These are phyloP conservation scores for Oryzias javanicus DNA, from an alignment of 2,113 vertebrate species.

Conservation along the genomic window DNA sequence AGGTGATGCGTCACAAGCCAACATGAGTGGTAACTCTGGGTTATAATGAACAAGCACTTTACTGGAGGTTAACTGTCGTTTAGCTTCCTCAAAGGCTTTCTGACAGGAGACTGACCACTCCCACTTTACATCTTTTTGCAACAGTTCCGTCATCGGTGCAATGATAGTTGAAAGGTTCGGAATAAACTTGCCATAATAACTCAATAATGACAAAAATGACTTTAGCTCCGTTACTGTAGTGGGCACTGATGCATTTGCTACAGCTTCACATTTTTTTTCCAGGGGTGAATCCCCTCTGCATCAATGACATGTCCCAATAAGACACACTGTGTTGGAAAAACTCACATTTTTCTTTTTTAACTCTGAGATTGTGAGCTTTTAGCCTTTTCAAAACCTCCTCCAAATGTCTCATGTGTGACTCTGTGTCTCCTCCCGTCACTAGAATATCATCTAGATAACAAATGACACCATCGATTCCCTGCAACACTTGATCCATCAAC, in stretches of 20 bases:
- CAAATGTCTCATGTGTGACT: slow-evolving; percentile 3
- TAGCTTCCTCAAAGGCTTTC: background rate
- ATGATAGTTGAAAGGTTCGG: background rate
- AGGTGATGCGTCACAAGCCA: slow-evolving; percentile 8
- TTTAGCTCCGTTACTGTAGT: background rate
- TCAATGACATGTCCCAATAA: slow-evolving; percentile 14
- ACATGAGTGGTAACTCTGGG: slow-evolving; percentile 6
- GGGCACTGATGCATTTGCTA: background rate
- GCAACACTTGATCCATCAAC: slow-evolving; percentile 9
- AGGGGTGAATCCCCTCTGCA: slow-evolving; percentile 9
- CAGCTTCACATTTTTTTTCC: background rate
- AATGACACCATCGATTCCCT: background rate
- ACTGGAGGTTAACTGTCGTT: background rate
- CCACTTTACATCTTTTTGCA: slow-evolving; percentile 6
- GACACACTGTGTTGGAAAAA: slow-evolving; percentile 9
- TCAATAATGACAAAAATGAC: background rate
- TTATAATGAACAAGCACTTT: slow-evolving; percentile 9
- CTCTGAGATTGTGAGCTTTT: background rate
- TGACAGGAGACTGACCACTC: background rate
- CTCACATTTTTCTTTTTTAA: slow-evolving; percentile 9
- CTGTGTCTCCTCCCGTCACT: background rate
- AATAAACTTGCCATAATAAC: slow-evolving; percentile 10
- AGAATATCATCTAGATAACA: slow-evolving; percentile 20
- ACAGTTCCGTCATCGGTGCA: slow-evolving; percentile 1
- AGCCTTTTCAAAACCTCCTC: slow-evolving; percentile 3